Evolutionary conservation across 2,113 vertebrate genomes (phyloP).

Genomic region (Rallus limicola): DNA sequence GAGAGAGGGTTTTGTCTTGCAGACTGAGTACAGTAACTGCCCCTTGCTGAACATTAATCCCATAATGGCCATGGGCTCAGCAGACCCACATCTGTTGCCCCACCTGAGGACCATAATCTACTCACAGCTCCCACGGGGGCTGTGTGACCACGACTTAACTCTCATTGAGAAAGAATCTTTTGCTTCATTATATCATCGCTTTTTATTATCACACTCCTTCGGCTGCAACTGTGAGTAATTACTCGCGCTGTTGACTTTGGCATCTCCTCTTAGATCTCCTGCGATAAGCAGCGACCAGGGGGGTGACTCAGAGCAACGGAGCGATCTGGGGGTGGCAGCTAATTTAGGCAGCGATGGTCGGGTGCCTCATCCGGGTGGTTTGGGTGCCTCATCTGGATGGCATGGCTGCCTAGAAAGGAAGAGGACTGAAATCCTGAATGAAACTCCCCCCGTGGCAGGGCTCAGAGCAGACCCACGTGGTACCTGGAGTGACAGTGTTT

Average conservation of each 20-base stretch:
- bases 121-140: neutral
- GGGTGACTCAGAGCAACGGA: neutral
- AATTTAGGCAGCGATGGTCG: neutral
- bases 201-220: conserved; percentile 43
- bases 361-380: neutral
- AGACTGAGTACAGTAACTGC: neutral
- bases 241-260: conserved; percentile 15
- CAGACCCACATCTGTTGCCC: neutral
- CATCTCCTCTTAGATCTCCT: conserved; percentile 7
- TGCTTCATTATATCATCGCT: conserved; percentile 23
- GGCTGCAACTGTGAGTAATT: conserved; percentile 33
- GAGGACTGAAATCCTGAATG: neutral
- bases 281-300: neutral
- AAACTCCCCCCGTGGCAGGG: neutral
- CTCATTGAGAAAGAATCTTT: conserved; percentile 43
- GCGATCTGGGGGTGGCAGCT: neutral
- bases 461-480: neutral
- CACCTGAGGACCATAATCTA: neutral
- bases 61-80: neutral
- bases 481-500: neutral
- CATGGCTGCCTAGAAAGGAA: conserved; percentile 39
- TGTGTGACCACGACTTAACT: neutral
- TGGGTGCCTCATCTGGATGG: neutral
- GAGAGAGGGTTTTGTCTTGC: neutral
- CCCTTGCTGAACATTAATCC: neutral